phyloP scores from a whole-genome alignment of 2,797 vertebrate species.

The Cygnus olor region DNA sequence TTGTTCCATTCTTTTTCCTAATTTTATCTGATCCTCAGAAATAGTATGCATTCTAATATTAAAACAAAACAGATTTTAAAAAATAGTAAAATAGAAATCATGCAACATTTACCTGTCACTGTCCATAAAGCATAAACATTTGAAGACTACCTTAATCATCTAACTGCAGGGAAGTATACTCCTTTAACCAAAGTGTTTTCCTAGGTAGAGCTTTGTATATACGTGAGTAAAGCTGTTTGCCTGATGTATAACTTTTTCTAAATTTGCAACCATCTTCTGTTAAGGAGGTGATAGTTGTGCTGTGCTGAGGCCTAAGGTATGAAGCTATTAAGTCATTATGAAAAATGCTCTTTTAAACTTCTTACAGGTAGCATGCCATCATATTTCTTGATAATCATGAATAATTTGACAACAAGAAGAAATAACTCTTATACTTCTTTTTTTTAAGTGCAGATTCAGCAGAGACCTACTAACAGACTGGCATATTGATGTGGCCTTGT shows the following conservation, averaged over 20 bases:
- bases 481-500: background rate
- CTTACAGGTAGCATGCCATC: background rate
- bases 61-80: background rate
- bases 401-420: background rate
- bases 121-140: background rate
- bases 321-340: background rate
- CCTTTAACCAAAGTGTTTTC: background rate
- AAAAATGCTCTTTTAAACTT: background rate
- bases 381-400: background rate
- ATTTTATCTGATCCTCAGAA: background rate
- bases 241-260: background rate
- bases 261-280: background rate
- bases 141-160: background rate
- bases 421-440: background rate
- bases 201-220: background rate
- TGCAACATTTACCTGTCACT: background rate
- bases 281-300: background rate
- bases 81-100: background rate
- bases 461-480: background rate
- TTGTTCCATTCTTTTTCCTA: fast-evolving
- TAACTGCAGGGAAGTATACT: background rate
- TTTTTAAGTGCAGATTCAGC: background rate
- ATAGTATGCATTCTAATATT: background rate
- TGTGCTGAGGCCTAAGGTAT: background rate
- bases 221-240: background rate